Evolutionary conservation across 2,113 vertebrate genomes (phyloP).

Genomic region (Merops nubicus): DNA sequence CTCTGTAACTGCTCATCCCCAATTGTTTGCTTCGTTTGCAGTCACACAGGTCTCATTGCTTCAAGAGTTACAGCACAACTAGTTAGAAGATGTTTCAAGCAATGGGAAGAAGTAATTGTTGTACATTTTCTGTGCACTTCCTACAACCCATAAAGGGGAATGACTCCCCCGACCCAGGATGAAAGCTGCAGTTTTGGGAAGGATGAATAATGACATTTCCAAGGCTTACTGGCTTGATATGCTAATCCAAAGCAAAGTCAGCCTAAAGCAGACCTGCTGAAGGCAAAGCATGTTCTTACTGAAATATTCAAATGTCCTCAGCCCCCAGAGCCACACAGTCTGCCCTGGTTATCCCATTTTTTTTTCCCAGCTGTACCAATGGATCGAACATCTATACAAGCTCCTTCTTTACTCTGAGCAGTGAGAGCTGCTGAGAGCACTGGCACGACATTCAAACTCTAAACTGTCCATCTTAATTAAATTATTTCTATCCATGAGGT

Average conservation of each 20-base stretch:
- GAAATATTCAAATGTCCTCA: not conserved
- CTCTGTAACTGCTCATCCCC: not conserved
- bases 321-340: not conserved
- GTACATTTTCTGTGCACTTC: not conserved
- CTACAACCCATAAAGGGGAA: not conserved
- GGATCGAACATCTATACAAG: not conserved
- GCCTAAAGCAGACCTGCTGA: constrained; percentile 10
- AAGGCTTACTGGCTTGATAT: not conserved
- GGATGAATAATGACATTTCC: not conserved
- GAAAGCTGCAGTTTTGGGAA: not conserved
- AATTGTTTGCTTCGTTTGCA: not conserved
- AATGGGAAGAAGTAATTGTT: not conserved
- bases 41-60: not conserved
- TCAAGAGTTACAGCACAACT: not conserved
- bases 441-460: not conserved
- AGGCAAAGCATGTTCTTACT: not conserved
- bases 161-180: not conserved
- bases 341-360: not conserved
- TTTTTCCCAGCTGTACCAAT: not conserved
- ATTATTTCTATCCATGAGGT: not conserved
- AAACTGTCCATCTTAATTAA: constrained; percentile 56
- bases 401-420: not conserved
- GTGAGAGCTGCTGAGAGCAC: not conserved
- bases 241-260: constrained; percentile 5
- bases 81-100: not conserved